phyloP scores from a whole-genome alignment of 2,888 invertebrate species.

The Hesperia comma region DNA sequence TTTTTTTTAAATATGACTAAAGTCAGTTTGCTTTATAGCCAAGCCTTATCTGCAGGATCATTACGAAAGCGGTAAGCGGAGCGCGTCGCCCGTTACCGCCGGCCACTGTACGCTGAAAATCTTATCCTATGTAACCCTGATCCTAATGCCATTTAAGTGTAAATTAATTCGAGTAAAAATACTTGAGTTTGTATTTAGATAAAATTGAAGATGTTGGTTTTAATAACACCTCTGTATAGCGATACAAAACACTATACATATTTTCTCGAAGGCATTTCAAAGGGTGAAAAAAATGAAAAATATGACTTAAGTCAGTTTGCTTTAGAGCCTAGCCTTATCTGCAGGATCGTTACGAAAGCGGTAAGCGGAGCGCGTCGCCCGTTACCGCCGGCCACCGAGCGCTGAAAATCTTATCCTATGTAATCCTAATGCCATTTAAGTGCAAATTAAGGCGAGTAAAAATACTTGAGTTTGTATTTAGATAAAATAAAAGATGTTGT shows the following conservation, averaged over 20 bases:
- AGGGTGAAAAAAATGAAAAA: no score
- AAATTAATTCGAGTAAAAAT: no score
- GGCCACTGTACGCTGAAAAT: not conserved
- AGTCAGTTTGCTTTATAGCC: conserved; percentile 26
- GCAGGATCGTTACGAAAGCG: conserved; percentile 76
- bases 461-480: no score
- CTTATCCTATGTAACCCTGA: conserved; percentile 11
- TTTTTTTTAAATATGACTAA: no score
- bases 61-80: conserved; percentile 76
- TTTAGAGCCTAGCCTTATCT: conserved; percentile 55
- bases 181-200: no score
- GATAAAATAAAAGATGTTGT: no score
- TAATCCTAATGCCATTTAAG: not conserved
- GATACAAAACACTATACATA: no score
- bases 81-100: conserved; percentile 61
- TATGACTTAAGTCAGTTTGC: conserved; percentile 32
- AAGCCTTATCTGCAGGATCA: conserved; percentile 70
- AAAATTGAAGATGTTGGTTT: no score
- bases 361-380: conserved; percentile 69
- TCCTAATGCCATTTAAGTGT: not conserved
- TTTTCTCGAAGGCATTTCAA: no score
- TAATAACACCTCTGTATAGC: no score
- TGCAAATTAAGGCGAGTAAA: no score
- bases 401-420: conserved; percentile 11
- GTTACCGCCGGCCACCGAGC: conserved; percentile 47